Evolutionary conservation across 2,888 invertebrate genomes (phyloP), one percentile per base, ranked within the genome.

Genomic region (Eupeodes latifasciatus): DNA sequence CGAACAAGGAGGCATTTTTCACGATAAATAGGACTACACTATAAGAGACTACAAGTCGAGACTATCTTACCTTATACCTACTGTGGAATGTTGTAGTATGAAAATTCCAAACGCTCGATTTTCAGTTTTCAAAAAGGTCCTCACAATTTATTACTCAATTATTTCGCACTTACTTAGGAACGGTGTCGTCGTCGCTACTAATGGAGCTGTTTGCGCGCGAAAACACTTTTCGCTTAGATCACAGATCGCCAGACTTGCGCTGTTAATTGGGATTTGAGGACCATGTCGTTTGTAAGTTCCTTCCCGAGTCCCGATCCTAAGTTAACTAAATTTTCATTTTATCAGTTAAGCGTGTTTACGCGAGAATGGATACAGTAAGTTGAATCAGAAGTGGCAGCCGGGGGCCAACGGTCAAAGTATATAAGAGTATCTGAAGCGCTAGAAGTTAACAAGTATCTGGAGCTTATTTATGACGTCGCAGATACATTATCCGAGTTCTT

Each of bases 141-240:
- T 75, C 71, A 59, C 81, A 88, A 88, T 88, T 88, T 88, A 88
- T 88, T 88, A 75, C 81, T 88, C 88, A 88, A 88, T 88, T 88
- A 88, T 85, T 81, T 85, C 88, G 85, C 85, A 88, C 85, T 88
- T 88, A 88, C 78, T 85, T 81, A 69, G 76, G 77, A 84, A 84
- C 81, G 62, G 74, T 78, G 78, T 78, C 81, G 78, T 78, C 81
- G 88, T 85, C 59, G 85, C 81, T 75, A 53, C 85, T 88, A 88
- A 85, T 88, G 88, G 88, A 88, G 88, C 85, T 79, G 81, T 88
- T 81, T 5, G 77, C 84, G 77, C 84, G 88, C 85, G 78, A 78
- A 81, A 88, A 88, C 69, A 83, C 76, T 62, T 77, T 61, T 76
- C 36, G 36, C 49, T 27, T 2, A 40, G 40, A 40, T 40, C 40